These are phyloP conservation scores for Zygogramma bicolorata DNA, from an alignment of 2,888 invertebrate genomes.

Conservation along the genomic window DNA sequence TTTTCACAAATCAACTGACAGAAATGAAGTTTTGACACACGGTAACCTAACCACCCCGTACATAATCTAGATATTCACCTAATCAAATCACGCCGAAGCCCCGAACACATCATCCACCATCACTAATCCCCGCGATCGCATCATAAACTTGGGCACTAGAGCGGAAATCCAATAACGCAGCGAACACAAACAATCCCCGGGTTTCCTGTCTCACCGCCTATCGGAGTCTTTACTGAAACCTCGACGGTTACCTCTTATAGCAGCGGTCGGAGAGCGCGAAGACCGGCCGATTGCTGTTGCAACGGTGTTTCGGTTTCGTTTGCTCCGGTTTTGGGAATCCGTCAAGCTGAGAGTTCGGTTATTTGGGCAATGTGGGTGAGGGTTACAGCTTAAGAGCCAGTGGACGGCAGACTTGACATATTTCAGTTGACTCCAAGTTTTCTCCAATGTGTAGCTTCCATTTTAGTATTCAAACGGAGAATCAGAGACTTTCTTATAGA, in stretches of 20 bases:
- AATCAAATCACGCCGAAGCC: neutral
- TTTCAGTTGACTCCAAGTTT: too few species aligned
- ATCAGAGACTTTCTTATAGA: too few species aligned
- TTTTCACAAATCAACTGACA: too few species aligned
- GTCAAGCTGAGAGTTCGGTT: neutral
- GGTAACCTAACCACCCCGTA: too few species aligned
- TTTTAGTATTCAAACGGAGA: too few species aligned
- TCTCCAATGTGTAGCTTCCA: too few species aligned
- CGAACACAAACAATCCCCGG: neutral
- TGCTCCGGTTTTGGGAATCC: neutral
- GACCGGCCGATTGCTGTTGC: neutral
- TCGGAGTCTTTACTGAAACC: conserved; percentile 27
- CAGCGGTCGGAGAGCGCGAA: neutral
- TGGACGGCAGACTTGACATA: neutral
- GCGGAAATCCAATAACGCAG: neutral
- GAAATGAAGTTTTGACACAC: too few species aligned
- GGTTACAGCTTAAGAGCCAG: neutral
- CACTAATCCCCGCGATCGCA: conserved; percentile 12
- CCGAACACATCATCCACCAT: neutral
- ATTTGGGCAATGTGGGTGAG: neutral
- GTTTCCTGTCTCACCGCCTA: conserved; percentile 20
- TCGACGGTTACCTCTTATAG: conserved; percentile 16
- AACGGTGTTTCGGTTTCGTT: conserved; percentile 1
- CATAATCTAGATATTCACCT: conserved; percentile 8
- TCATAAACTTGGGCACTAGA: neutral